Conservation (phyloP, 2,888 invertebrate genomes). For the Apodemia duryi region DNA sequence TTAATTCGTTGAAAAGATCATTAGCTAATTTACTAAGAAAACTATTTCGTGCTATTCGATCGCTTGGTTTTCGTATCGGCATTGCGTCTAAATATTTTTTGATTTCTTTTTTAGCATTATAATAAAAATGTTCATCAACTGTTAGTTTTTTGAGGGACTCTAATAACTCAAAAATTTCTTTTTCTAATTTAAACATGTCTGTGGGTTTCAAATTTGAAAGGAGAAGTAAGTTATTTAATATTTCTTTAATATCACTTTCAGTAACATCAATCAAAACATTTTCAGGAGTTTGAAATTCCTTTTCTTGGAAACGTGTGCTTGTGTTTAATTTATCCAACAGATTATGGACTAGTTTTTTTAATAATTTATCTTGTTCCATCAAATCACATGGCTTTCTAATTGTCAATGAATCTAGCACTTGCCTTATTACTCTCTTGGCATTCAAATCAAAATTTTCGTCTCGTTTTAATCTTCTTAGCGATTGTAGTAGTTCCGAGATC, state of each 20-base stretch:
- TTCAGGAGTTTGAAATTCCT: too few species aligned
- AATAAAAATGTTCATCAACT: conserved; percentile 20
- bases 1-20: conserved; percentile 9
- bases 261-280: too few species aligned
- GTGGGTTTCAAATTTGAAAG: not conserved
- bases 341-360: not conserved
- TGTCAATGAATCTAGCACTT: not conserved
- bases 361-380: not conserved
- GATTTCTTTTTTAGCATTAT: conserved; percentile 23
- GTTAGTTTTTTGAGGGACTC: conserved; percentile 17
- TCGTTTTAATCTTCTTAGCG: not conserved
- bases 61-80: conserved; percentile 24
- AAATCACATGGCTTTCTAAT: not conserved
- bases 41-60: conserved; percentile 4
- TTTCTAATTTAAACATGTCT: conserved; percentile 20
- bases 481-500: too few species aligned
- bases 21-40: conserved; percentile 20
- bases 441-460: not conserved
- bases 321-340: not conserved
- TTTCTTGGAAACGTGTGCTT: not conserved
- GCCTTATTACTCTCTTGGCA: not conserved
- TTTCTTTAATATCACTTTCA: not conserved
- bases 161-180: conserved; percentile 16
- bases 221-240: not conserved
- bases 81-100: conserved; percentile 21